Conservation (phyloP, 2,888 invertebrate genomes). For the Zaprionus lineosus region DNA sequence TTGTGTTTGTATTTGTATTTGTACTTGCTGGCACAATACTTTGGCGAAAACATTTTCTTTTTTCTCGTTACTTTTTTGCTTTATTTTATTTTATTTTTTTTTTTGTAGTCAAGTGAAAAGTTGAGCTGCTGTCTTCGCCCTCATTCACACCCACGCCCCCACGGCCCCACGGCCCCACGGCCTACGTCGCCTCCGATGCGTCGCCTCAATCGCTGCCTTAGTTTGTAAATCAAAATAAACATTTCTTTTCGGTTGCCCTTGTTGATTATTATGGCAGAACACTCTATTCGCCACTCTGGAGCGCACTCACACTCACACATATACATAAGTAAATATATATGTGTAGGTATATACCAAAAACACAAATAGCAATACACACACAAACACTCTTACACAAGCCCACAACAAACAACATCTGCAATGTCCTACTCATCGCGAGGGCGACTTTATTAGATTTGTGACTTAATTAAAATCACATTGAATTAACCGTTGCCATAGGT, state of each 20-base stretch:
- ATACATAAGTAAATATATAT: too few species aligned
- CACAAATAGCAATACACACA: too few species aligned
- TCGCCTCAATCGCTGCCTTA: conserved; percentile 31
- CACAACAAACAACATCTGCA: conserved; percentile 51
- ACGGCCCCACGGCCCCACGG: not conserved
- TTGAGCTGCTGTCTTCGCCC: conserved; percentile 46
- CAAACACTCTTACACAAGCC: conserved; percentile 14
- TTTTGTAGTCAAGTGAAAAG: conserved; percentile 58
- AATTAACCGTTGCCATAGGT: too few species aligned
- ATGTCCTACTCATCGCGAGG: conserved; percentile 48
- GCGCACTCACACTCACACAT: not conserved
- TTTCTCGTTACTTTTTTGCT: conserved; percentile 3
- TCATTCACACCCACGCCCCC: conserved; percentile 1
- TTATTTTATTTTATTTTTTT: conserved; percentile 19
- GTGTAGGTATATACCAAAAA: too few species aligned
- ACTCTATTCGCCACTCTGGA: conserved; percentile 10
- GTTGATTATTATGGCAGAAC: conserved; percentile 55
- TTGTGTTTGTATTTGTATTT: not conserved
- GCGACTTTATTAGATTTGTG: conserved; percentile 13
- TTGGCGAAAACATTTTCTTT: conserved; percentile 41
- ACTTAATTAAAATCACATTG: conserved; percentile 17
- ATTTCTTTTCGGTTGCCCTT: conserved; percentile 67
- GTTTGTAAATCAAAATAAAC: conserved; percentile 72
- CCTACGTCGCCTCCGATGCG: not conserved
- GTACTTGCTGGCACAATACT: conserved; percentile 25